phyloP scores from a whole-genome alignment of 1,140 invertebrate species.

The Bombus pyrosoma region DNA sequence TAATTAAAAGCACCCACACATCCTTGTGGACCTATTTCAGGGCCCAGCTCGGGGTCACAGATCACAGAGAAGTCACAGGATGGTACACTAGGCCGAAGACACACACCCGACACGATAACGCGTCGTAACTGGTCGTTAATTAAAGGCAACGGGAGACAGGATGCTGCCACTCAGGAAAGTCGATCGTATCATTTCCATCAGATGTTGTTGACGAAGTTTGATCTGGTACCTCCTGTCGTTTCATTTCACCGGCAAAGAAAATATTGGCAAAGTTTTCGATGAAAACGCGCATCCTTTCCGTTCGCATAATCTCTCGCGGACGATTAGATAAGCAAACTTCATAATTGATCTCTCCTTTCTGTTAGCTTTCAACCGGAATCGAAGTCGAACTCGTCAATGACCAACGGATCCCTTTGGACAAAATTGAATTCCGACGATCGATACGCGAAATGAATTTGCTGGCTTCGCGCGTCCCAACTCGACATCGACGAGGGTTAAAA shows the following conservation, averaged over 20 bases:
- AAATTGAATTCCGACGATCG: slow-evolving; percentile 42
- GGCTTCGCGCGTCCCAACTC: background rate
- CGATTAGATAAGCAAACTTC: slow-evolving; percentile 60
- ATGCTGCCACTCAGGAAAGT: background rate
- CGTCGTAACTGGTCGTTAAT: slow-evolving; percentile 37
- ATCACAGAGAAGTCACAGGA: background rate
- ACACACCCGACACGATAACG: slow-evolving; percentile 1
- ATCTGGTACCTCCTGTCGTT: slow-evolving; percentile 18
- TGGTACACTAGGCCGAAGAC: background rate
- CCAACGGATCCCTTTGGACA: background rate
- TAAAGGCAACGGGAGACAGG: slow-evolving; percentile 33
- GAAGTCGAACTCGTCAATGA: background rate
- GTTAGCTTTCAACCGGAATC: background rate
- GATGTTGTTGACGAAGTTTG: slow-evolving; percentile 34
- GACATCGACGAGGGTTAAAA: background rate
- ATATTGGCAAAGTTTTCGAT: slow-evolving; percentile 57
- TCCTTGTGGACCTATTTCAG: background rate
- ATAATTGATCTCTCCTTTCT: slow-evolving; percentile 50
- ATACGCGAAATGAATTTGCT: slow-evolving; percentile 6
- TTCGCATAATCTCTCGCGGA: slow-evolving; percentile 50
- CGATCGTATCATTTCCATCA: background rate
- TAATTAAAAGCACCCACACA: slow-evolving; percentile 32
- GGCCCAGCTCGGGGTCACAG: background rate
- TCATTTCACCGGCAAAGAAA: slow-evolving; percentile 35
- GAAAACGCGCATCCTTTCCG: slow-evolving; percentile 3